Evolutionary conservation across 2,888 invertebrate species (phyloP), one percentile per base, ranked within the genome.

Genomic region (Apamea anceps): DNA sequence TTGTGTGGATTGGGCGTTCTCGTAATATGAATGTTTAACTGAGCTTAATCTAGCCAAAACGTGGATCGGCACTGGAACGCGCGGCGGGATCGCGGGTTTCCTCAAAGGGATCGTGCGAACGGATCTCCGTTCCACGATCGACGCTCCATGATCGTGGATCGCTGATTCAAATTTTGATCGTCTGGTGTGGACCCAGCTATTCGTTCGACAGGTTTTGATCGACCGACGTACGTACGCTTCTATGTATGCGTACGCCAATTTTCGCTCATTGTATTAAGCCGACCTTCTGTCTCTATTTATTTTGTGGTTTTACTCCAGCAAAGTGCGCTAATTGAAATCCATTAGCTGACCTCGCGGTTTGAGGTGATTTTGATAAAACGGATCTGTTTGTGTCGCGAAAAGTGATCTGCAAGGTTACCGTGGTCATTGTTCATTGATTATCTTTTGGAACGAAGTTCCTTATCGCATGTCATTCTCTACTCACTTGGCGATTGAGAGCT

Each of bases 271-370:
- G 21, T n/a, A 8, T 18, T 2, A 6, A 28, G 8, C 2, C 1
- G 2, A 68, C 28, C 76, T 77, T 81, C 70, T 80, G 71, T 18
- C 2, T 4, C 0, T 10, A 18, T 25, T 48, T 21, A 4, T 37
- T 65, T 1, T 32, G 21, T 57, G 77, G 48, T 37, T 57, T 63
- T 82, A 57, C 62, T 63, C 37, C 54, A 63, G 37, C 68, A 63
- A 76, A 70, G 65, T 66, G 18, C 68, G 79, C 45, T 82, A 82
- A 82, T 84, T 79, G 73, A 82, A 82, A 84, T 79, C 82, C 82
- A 82, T 82, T 82, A 82, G 84, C 60, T 65, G 42, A 79, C 45
- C 65, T 70, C 70, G 60, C 32, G 42, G 42, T 62, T n/a, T 73
- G 48, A 60, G 18, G 84, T 72, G 68, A 70, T 72, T 78, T 82